Percentiles rank a stretch among this genome's conserved stretches.
Evolutionary conservation across 2,113 vertebrate species (phyloP).

Genomic region (Rynchops niger): DNA sequence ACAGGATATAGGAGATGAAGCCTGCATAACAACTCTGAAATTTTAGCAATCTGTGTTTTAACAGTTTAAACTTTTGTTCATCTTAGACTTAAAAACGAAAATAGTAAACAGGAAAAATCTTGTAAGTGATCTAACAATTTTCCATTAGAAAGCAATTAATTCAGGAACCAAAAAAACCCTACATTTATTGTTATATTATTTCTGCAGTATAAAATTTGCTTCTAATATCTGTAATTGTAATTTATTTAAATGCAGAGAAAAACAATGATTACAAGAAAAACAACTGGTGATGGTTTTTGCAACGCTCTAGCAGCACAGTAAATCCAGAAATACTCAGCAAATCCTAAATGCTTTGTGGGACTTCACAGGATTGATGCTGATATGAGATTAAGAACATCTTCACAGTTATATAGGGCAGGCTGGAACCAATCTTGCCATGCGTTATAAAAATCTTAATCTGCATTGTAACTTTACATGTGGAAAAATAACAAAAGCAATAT

Average conservation of each 20-base stretch:
- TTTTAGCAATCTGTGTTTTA: not conserved
- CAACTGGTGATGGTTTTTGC: not conserved
- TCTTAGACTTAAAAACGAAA: not conserved
- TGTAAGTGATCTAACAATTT: not conserved
- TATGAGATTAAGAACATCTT: not conserved
- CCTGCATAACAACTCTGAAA: not conserved
- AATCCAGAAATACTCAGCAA: not conserved
- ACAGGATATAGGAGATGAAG: not conserved
- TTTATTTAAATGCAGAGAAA: not conserved
- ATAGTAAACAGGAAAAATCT: not conserved
- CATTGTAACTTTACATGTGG: not conserved
- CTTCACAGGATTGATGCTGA: not conserved
- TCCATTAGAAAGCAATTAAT: not conserved
- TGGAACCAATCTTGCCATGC: not conserved
- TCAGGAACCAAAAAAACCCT: not conserved
- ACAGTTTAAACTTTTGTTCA: not conserved
- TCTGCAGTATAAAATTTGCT: not conserved
- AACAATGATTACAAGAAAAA: not conserved
- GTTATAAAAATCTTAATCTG: not conserved
- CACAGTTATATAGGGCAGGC: not conserved
- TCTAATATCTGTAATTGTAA: not conserved
- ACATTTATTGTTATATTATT: not conserved
- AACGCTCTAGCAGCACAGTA: not conserved
- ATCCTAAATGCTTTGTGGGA: not conserved
- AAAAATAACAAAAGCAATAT: not conserved